Evolutionary conservation across 1,140 invertebrate genomes (phyloP), one percentile per base, ranked within the genome.

Genomic region (Drusus annulatus): DNA sequence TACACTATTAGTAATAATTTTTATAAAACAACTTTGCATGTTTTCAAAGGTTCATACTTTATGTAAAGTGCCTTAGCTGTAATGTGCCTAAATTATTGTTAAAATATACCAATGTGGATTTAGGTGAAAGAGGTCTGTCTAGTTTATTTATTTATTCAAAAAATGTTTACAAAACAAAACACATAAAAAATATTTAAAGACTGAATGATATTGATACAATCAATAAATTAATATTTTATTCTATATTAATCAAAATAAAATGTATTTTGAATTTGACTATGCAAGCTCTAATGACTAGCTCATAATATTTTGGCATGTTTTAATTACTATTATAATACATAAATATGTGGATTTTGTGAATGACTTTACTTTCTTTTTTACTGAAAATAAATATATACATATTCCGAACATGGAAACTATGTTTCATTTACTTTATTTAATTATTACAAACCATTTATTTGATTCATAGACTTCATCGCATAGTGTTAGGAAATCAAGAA

Each of bases 131-230:
- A 75, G 28, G 56, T 73, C 31, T 75, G 52, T 63, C 52, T 62
- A 79, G 69, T 74, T 79, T 52, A 60, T 80, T 73, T 80, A 80
- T 80, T 80, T 80, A 80, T 80, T 80, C 31, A 52, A 68, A 51
- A 76, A 76, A 76, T 80, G 68, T 80, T 80, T 80, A 80, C 79
- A 80, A 80, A 80, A 80, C 73, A 68, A 68, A 45, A 65, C 31
- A 76, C 60, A 80, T 69, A 79, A 80, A 80, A 45, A 63, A 65
- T 76, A 75, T 75, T 36, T 76, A 75, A 80, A 80, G 79, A 80
- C 79, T 80, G 79, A 80, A 58, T 73, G 23, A 80, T 75, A 75
- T 80, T 80, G 79, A 80, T 80, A 8, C 51, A 80, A 80, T 80
- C 79, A 69, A 68, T 80, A 63, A 45, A 74, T 15, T 76, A 73